A percentile compares a stretch with the other conserved stretches of the same genome.
Conservation (phyloP, 2,888 invertebrate genomes). For the Epistrophella euchroma region DNA sequence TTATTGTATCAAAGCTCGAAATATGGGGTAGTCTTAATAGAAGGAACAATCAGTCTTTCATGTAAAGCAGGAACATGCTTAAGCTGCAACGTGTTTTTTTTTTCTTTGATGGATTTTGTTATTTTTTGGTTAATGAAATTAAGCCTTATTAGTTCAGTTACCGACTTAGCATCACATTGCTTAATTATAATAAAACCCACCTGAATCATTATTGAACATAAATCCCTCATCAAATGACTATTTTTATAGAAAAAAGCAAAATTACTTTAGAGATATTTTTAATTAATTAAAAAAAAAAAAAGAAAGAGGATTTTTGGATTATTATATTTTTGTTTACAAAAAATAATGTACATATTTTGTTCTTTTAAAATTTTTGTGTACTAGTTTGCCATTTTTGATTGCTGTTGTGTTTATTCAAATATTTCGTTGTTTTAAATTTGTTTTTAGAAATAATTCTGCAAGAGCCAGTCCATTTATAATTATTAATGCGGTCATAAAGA, state of each 20-base stretch:
- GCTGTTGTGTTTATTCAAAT: slow-evolving; percentile 34
- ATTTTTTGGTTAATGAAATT: not conserved
- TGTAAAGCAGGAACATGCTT: slow-evolving; percentile 44
- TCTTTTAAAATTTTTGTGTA: slow-evolving; percentile 27
- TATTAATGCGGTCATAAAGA: too few relatives aligned
- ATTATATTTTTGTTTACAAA: not conserved
- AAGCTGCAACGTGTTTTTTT: too few relatives aligned
- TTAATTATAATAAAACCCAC: slow-evolving; percentile 45
- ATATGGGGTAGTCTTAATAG: not conserved
- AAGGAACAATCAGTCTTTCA: not conserved
- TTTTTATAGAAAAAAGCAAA: slow-evolving; percentile 35
- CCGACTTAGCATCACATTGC: not conserved
- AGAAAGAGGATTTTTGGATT: not conserved
- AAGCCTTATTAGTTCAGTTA: slow-evolving; percentile 20
- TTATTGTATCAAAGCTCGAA: not conserved
- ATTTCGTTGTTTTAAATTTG: slow-evolving; percentile 3
- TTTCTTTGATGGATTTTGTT: too few relatives aligned
- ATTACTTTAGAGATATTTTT: slow-evolving; percentile 11
- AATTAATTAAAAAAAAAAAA: not conserved
- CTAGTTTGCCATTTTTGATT: slow-evolving; percentile 44
- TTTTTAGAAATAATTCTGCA: slow-evolving; percentile 32
- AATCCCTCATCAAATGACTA: slow-evolving; percentile 63
- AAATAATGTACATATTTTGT: not conserved
- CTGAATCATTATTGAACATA: slow-evolving; percentile 42
- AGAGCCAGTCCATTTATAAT: slow-evolving; percentile 6